Evolutionary conservation across 2,797 vertebrate species (phyloP).

Genomic region (Rhinogobio ventralis): DNA sequence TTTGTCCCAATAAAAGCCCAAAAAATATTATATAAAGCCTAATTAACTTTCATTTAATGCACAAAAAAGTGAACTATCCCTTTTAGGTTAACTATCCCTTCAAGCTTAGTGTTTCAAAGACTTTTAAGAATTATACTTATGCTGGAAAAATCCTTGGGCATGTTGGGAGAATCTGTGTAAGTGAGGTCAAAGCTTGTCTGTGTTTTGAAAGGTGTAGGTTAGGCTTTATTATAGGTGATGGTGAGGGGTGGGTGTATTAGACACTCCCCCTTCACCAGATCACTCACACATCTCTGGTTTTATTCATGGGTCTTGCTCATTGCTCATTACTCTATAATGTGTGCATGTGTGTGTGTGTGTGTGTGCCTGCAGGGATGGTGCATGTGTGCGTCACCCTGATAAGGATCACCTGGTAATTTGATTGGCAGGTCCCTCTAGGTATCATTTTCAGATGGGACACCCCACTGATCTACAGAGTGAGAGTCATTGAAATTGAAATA

Average conservation of each 20-base stretch:
- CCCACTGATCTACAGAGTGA: constrained; percentile 40
- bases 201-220: constrained; percentile 11
- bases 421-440: constrained; percentile 57
- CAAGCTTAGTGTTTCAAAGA: background rate
- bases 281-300: constrained; percentile 21
- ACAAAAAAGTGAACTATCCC: background rate
- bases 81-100: background rate
- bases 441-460: constrained; percentile 46
- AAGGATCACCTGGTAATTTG: constrained; percentile 45
- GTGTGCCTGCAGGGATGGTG: background rate
- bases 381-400: constrained; percentile 35
- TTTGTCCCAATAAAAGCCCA: background rate
- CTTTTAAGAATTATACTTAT: background rate
- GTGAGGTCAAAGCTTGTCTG: background rate
- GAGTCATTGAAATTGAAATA: constrained; percentile 51
- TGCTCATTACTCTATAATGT: constrained; percentile 51
- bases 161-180: background rate
- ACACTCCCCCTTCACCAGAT: constrained; percentile 39
- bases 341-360: constrained; percentile 43
- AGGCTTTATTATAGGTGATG: constrained; percentile 19
- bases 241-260: background rate
- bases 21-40: no score
- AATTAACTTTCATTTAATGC: background rate
- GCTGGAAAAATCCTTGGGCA: background rate
- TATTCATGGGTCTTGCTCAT: constrained; percentile 40